Base-by-base conservation (phyloP, 2,113 vertebrate species). In the Mola mola region DNA sequence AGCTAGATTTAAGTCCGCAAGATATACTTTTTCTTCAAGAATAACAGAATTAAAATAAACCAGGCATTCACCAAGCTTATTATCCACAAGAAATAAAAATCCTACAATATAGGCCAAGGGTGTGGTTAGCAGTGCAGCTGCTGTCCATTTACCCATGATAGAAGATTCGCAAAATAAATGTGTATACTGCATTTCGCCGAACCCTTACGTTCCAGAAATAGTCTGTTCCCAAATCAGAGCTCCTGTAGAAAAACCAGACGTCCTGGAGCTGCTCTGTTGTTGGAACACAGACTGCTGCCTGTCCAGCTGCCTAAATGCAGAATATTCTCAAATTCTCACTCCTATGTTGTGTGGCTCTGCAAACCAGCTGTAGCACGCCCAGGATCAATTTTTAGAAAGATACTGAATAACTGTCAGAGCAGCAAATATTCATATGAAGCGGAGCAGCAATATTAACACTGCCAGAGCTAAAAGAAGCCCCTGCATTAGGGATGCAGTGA, bases 351-450 rank as follows among this genome's bases (percentile, higher is more conserved):
- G 51, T 12, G 50, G 64, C 36, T 65, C 75, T 78, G 83, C 78
- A 80, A 76, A 81, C 72, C 75, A 71, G 68, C 84, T 78, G 77
- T 72, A 63, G 62, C 71, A 75, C 64, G 66, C 59, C 75, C 2
- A 6, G 40, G 73, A 84, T 87, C 76, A 80, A 77, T 78, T 84
- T 74, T 78, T 78, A 78, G 64, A 59, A 52, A 69, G 58, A 82
- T 55, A 25, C 55, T 2, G 50, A 66, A 72, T 66, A 65, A 79
- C 68, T 57, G 42, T 63, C 76, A 59, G 13, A 38, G 61, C 50
- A 56, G 43, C 8, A 47, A 40, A 60, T 19, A 51, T 25, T 46
- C 40, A 33, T 2, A 63, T 22, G n/a, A n/a, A 47, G 22, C 2
- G 11, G 25, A 11, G 17, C 17, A 31, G 36, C 33, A 36, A 17